A percentile compares a stretch with the other conserved stretches of the same genome.
Evolutionary conservation across 2,888 invertebrate genomes (phyloP).

Genomic region (Acronicta leporina): DNA sequence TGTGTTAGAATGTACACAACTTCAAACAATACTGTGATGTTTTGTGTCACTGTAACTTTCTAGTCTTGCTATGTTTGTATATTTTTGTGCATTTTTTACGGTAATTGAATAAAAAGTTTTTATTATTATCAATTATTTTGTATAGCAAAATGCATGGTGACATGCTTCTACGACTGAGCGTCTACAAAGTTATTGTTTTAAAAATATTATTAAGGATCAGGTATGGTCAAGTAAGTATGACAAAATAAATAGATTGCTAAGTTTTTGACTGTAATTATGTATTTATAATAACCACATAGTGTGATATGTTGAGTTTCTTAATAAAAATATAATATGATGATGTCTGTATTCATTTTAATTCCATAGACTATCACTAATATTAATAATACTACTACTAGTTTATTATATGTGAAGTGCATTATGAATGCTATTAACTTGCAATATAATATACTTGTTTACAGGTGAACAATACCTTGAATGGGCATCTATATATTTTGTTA

Average conservation of each 20-base stretch:
- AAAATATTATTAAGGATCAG: not conserved
- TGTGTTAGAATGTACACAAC: constrained; percentile 6
- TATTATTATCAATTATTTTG: not conserved
- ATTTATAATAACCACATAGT: too few relatives aligned
- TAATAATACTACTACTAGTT: not conserved
- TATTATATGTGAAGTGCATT: not conserved
- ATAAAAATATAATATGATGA: not conserved
- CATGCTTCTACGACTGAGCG: not conserved
- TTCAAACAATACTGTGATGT: constrained; percentile 12
- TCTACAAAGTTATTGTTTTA: not conserved
- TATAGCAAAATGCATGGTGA: not conserved
- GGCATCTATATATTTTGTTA: constrained; percentile 77
- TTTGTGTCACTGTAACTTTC: not conserved
- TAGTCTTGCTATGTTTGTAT: not conserved
- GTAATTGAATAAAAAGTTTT: not conserved
- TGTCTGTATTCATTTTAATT: not conserved
- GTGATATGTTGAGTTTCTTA: not conserved
- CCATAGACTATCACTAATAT: not conserved
- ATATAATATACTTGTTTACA: constrained; percentile 35
- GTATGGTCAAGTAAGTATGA: not conserved
- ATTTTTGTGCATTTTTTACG: not conserved
- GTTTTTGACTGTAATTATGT: too few relatives aligned
- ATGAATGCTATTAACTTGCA: not conserved
- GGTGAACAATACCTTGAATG: constrained; percentile 72
- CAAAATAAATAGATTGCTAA: not conserved